Evolutionary conservation across 2,888 invertebrate species (phyloP), one percentile per base, ranked within the genome.

Genomic region (Caenorhabditis imperialis): DNA sequence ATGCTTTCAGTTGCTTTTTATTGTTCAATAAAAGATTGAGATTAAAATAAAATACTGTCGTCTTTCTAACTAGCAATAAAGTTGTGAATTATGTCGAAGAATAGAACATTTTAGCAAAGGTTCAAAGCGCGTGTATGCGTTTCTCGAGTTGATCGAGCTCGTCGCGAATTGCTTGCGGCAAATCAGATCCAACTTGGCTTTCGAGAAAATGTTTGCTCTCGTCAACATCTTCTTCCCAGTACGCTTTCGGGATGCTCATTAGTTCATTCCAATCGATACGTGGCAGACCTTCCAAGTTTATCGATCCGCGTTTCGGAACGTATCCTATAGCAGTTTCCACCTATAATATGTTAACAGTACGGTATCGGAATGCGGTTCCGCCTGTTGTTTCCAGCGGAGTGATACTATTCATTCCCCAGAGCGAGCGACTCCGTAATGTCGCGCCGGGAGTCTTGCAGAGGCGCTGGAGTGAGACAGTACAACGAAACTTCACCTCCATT

Each of bases 151-250:
- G 81, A 51, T 87, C 85, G 75, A 88, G 65, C 63, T 88, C 85
- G 27, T 76, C 75, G 23, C 84, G 81, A 61, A 88, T 80, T 7
- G 60, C 76, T n/a, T 81, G 77, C 5, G 88, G 88, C 14, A 88
- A 80, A 69, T 88, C 88, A 33, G 78, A 67, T n/a, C 87, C 88
- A 42, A 88, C 86, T 91, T 99, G 98, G 81, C 94, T 92, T 57
- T 93, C 92, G 88, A 98, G 94, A 90, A 98, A 99, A 86, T 93
- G 93, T 85, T 92, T 92, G 72, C 97, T 92, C 20, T 93, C 93
- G 70, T 92, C 90, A 48, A 84, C 79, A 70, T 99, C 98, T 86
- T 94, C 91, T 51, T 91, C 89, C 98, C 97, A 99, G 90, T 98
- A 99, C 57, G 93, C 92, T 88, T 93, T 93, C 3, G 95, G 94